A percentile compares a stretch with the other conserved stretches of the same genome.
phyloP scores from a whole-genome alignment of 2,113 vertebrate species.

The Hydrochoerus hydrochaeris region DNA sequence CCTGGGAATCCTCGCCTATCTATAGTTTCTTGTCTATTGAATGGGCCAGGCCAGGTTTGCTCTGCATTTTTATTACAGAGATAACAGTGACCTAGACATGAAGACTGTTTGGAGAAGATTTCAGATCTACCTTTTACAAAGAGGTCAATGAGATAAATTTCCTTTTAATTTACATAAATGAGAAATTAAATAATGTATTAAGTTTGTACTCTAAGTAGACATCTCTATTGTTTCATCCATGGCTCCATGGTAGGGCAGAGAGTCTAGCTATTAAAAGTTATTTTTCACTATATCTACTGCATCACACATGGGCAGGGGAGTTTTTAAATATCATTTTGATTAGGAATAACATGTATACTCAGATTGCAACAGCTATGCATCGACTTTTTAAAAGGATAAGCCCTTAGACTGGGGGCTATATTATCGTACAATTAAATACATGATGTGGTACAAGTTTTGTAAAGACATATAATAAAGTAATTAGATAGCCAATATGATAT shows the following conservation, averaged over 20 bases:
- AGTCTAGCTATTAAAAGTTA: not conserved
- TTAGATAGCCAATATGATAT: not conserved
- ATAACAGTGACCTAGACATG: not conserved
- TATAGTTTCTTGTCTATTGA: not conserved
- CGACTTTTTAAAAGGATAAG: not conserved
- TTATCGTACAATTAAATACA: not conserved
- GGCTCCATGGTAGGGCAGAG: not conserved
- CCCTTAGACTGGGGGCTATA: not conserved
- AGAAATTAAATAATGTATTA: not conserved
- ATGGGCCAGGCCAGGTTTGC: not conserved
- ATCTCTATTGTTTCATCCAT: not conserved
- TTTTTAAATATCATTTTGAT: not conserved
- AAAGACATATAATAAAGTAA: not conserved
- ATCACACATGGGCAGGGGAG: not conserved
- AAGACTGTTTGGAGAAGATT: not conserved
- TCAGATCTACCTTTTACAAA: not conserved
- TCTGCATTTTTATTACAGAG: not conserved
- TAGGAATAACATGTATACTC: not conserved
- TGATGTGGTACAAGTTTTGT: not conserved
- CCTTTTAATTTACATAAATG: not conserved
- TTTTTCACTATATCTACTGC: not conserved
- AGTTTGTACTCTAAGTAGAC: not conserved
- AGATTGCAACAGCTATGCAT: not conserved
- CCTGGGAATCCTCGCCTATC: not conserved
- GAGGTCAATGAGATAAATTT: not conserved